Percentiles rank a stretch among this genome's conserved stretches.
Evolutionary conservation across 2,797 vertebrate genomes (phyloP).

Genomic region (Leptatherina wallacei): DNA sequence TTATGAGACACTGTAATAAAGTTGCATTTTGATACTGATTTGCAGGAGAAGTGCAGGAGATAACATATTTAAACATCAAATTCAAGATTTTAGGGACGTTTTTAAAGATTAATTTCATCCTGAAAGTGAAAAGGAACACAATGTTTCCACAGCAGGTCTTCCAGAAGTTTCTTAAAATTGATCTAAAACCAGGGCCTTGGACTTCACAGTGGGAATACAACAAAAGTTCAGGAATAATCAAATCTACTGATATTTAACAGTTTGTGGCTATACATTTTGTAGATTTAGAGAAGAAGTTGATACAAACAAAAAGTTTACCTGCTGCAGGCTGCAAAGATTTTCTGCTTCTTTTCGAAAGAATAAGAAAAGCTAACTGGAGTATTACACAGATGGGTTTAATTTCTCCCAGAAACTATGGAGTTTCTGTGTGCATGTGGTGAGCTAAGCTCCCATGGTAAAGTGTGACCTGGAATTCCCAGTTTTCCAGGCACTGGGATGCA

Average conservation of each 20-base stretch:
- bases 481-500: conserved; percentile 71
- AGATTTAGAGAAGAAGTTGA: background rate
- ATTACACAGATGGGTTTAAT: conserved; percentile 34
- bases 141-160: background rate
- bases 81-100: background rate
- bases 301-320: conserved; percentile 1
- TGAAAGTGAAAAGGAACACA: background rate
- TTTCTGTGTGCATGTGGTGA: conserved; percentile 49
- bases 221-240: background rate
- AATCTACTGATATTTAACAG: background rate
- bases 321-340: background rate
- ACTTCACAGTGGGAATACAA: background rate
- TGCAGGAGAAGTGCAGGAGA: background rate
- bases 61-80: background rate
- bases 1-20: background rate
- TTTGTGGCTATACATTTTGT: background rate
- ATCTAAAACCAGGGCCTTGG: background rate
- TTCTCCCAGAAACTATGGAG: conserved; percentile 46
- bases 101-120: background rate
- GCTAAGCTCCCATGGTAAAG: conserved; percentile 62
- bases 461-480: conserved; percentile 71
- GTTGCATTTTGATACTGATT: background rate
- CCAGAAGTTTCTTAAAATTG: background rate
- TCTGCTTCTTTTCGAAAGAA: conserved; percentile 5
- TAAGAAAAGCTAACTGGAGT: conserved; percentile 12